Conservation (phyloP, 2,797 vertebrate genomes). For the Staurois parvus region DNA sequence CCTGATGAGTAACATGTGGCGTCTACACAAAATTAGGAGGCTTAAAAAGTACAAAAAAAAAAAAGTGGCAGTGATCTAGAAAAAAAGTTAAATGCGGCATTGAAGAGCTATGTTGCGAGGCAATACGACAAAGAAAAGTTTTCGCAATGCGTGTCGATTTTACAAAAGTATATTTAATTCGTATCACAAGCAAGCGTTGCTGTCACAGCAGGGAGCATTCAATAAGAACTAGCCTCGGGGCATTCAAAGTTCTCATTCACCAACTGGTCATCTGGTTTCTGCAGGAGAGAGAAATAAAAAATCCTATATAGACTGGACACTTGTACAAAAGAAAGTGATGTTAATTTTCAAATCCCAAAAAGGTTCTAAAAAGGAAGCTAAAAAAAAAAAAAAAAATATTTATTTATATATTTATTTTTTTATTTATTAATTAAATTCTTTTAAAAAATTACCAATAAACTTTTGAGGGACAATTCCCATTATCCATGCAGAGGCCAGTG, state of each 20-base stretch:
- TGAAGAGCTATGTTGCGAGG: not conserved
- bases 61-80: not conserved
- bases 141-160: not conserved
- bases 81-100: not conserved
- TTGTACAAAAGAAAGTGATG: not conserved
- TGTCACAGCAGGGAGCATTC: not conserved
- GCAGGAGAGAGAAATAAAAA: not conserved
- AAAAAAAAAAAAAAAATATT: not conserved
- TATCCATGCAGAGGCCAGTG: no score
- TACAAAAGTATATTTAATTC: not conserved
- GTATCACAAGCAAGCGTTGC: not conserved
- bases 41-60: not conserved
- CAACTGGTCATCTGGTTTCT: not conserved
- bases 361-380: not conserved
- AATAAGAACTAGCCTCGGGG: not conserved
- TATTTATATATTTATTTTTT: no score
- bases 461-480: no score
- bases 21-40: not conserved
- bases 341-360: not conserved
- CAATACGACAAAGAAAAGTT: not conserved
- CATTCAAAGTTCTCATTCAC: slow-evolving; percentile 1
- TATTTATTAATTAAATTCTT: no score
- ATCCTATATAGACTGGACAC: not conserved
- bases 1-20: slow-evolving; percentile 31
- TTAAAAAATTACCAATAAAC: no score